These are phyloP conservation scores for Drosophila infuscata DNA, from an alignment of 2,888 invertebrate genomes.

Conservation along the genomic window DNA sequence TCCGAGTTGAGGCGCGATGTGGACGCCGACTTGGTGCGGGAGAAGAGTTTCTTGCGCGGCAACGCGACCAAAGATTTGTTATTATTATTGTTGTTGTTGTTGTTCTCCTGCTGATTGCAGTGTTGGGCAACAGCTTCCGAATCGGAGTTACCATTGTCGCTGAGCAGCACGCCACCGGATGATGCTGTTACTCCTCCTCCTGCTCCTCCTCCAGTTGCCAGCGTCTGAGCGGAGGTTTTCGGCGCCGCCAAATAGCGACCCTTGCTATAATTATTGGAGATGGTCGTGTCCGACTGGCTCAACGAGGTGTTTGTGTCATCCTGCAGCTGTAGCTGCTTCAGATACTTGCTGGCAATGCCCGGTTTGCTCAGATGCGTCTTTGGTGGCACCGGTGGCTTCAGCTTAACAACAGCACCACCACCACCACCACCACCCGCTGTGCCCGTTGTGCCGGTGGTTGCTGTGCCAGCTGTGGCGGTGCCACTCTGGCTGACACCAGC, in stretches of 20 bases:
- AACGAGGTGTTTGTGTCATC: conserved; percentile 84
- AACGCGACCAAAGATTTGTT: conserved; percentile 40
- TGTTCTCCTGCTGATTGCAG: conserved; percentile 86
- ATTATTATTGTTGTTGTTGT: conserved; percentile 72
- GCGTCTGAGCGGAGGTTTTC: conserved; percentile 31
- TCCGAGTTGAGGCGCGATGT: conserved; percentile 89
- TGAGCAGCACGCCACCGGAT: conserved; percentile 51
- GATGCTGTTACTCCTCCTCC: not conserved
- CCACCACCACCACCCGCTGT: conserved; percentile 40
- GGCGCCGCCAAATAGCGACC: conserved; percentile 79
- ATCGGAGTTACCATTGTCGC: conserved; percentile 85
- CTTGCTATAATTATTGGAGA: conserved; percentile 84
- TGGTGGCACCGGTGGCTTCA: conserved; percentile 82
- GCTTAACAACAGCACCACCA: conserved; percentile 37
- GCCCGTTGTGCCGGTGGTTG: not conserved
- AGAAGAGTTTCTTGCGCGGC: conserved; percentile 89
- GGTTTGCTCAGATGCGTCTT: conserved; percentile 79
- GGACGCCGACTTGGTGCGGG: conserved; percentile 89
- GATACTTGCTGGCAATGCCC: conserved; percentile 83
- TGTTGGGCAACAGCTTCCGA: conserved; percentile 71
- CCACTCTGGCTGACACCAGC: conserved; percentile 14
- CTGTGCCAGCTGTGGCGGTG: conserved; percentile 6
- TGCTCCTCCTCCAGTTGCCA: conserved; percentile 14
- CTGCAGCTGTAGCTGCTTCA: conserved; percentile 83
- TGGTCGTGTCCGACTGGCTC: conserved; percentile 85